Evolutionary conservation across 2,888 invertebrate species (phyloP).

Genomic region (Chrysolina haemoptera): DNA sequence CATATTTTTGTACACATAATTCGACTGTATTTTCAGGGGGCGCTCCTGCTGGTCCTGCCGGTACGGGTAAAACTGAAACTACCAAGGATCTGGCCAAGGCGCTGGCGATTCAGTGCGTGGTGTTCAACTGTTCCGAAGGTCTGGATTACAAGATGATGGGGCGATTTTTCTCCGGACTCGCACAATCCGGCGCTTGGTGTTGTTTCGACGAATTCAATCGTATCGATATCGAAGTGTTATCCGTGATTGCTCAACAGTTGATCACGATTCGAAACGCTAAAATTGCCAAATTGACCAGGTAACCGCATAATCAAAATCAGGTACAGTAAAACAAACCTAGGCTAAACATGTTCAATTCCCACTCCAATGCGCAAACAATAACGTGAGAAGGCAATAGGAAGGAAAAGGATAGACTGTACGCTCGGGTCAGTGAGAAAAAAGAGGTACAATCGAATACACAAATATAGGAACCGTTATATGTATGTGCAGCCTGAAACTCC

Average conservation of each 20-base stretch:
- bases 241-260: constrained; percentile 91
- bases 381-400: too few relatives aligned
- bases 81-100: constrained; percentile 92
- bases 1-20: not conserved
- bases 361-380: too few relatives aligned
- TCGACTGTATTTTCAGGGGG: constrained; percentile 74
- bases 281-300: constrained; percentile 76
- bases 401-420: too few relatives aligned
- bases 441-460: too few relatives aligned
- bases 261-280: constrained; percentile 92
- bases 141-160: constrained; percentile 89
- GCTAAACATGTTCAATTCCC: too few relatives aligned
- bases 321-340: too few relatives aligned
- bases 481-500: too few relatives aligned
- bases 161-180: constrained; percentile 89
- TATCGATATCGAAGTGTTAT: constrained; percentile 91
- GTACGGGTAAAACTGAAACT: constrained; percentile 93
- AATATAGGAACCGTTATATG: too few relatives aligned
- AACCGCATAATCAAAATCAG: not conserved
- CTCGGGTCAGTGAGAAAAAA: too few relatives aligned
- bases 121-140: constrained; percentile 92
- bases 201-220: constrained; percentile 95
- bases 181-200: constrained; percentile 93
- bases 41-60: constrained; percentile 91
- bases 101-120: constrained; percentile 90